These are phyloP conservation scores for Mycetomoellerius zeteki DNA, from an alignment of 1,140 invertebrate genomes.

Conservation along the genomic window DNA sequence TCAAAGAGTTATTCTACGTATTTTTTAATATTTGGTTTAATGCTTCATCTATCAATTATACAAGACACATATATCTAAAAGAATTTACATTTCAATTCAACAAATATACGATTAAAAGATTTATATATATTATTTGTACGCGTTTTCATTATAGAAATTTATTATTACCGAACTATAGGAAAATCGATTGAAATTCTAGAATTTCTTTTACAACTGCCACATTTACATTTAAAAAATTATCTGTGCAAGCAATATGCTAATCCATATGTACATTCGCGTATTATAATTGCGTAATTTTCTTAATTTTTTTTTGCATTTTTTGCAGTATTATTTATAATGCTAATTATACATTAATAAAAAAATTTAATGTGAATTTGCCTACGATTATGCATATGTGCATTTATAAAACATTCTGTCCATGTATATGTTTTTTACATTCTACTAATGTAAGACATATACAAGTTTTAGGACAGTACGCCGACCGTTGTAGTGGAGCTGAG, in stretches of 20 bases:
- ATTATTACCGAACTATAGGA: not conserved
- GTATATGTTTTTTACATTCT: not conserved
- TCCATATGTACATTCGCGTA: not conserved
- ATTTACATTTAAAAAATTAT: not conserved
- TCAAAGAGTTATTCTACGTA: not conserved
- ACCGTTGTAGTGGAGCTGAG: not conserved
- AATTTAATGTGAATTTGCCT: not conserved
- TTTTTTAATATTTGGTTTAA: not conserved
- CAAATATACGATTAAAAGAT: not conserved
- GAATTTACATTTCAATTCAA: not conserved
- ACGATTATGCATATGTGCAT: not conserved
- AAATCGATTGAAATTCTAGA: not conserved
- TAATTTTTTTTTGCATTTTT: not conserved
- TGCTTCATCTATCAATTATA: not conserved
- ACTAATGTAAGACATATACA: not conserved
- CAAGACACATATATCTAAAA: not conserved
- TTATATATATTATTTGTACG: not conserved
- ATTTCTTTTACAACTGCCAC: not conserved
- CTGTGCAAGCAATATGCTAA: too few species aligned
- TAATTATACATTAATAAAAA: not conserved
- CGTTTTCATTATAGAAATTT: not conserved
- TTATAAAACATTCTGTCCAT: not conserved
- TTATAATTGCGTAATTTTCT: not conserved
- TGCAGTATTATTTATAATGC: not conserved
- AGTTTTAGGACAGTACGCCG: not conserved